A percentile compares a stretch with the other conserved stretches of the same genome.
phyloP scores from a whole-genome alignment of 2,888 invertebrate species.

The Timema cristinae region DNA sequence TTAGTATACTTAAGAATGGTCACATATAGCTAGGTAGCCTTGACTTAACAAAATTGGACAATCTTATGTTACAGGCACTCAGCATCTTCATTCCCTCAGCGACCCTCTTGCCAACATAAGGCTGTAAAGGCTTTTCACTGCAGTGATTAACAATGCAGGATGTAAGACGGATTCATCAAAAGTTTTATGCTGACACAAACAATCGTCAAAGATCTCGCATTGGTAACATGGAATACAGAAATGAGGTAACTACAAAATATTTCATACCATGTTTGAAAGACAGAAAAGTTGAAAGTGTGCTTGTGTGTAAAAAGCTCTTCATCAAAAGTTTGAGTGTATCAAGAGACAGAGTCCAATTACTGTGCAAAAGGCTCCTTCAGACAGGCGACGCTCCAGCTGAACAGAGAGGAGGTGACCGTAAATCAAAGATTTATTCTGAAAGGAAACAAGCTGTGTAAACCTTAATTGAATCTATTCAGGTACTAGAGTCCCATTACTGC shows the following conservation, averaged over 20 bases:
- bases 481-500: constrained; percentile 14
- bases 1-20: no score
- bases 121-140: constrained; percentile 1
- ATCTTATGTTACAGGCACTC: neutral
- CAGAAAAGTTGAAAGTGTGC: neutral
- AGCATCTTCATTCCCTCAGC: neutral
- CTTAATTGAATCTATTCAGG: constrained; percentile 7
- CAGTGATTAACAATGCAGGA: neutral
- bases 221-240: neutral
- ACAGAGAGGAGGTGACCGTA: neutral
- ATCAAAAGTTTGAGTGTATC: neutral
- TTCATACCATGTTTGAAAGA: constrained; percentile 5
- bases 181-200: neutral
- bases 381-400: neutral
- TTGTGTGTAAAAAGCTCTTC: neutral
- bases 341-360: constrained; percentile 6
- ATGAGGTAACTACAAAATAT: constrained; percentile 13
- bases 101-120: constrained; percentile 5
- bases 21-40: no score
- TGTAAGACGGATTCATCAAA: constrained; percentile 8
- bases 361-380: constrained; percentile 7
- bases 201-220: neutral
- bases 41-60: no score
- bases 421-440: neutral
- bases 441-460: constrained; percentile 5